A percentile compares a stretch with the other conserved stretches of the same genome.
Conservation (phyloP, 2,113 vertebrate genomes). For the Gopherus flavomarginatus region DNA sequence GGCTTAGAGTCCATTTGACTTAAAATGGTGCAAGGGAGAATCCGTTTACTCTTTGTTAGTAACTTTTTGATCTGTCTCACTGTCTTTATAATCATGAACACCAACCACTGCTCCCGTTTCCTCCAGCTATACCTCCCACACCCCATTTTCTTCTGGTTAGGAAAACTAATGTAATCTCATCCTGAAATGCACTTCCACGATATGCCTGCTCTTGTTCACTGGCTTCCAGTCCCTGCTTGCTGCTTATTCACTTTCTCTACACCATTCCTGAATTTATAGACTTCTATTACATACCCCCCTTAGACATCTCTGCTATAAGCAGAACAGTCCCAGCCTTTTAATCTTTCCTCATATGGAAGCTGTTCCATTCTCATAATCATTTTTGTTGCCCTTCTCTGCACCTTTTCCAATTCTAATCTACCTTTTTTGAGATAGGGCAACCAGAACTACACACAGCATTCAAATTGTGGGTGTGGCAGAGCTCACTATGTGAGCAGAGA, state of each 20-base stretch:
- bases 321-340: not conserved
- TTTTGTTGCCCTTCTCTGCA: not conserved
- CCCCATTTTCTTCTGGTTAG: not conserved
- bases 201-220: not conserved
- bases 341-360: not conserved
- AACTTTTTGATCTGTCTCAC: accelerated
- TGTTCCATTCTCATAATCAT: not conserved
- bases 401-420: not conserved
- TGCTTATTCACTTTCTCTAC: not conserved
- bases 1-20: not conserved
- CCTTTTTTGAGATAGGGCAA: not conserved
- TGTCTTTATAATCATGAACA: accelerated
- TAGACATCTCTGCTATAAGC: not conserved
- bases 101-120: not conserved
- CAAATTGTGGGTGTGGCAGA: not conserved
- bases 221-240: accelerated
- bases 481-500: not conserved
- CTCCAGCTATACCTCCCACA: accelerated
- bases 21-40: not conserved
- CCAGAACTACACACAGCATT: not conserved
- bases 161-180: not conserved
- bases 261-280: not conserved
- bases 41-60: not conserved
- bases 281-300: not conserved
- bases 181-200: accelerated